Evolutionary conservation across 2,797 vertebrate genomes (phyloP).

Genomic region (Echeneis naucrates): DNA sequence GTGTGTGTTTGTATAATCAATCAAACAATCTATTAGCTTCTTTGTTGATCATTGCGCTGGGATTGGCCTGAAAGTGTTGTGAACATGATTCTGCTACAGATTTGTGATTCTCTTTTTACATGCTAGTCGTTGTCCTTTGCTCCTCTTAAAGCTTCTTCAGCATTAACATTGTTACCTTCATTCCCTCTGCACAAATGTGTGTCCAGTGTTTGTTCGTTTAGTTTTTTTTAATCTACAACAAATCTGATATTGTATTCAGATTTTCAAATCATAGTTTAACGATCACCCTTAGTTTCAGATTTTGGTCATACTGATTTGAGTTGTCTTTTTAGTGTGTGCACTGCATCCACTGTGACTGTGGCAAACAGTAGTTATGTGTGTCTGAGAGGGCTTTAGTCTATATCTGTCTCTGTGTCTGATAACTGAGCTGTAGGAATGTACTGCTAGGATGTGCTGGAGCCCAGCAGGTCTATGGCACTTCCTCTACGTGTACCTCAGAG

Average conservation of each 20-base stretch:
- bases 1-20: conserved; percentile 38
- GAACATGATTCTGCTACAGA: conserved; percentile 18
- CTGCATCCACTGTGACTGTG: conserved; percentile 6
- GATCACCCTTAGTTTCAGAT: conserved; percentile 22
- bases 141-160: conserved; percentile 1
- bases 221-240: background rate
- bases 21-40: conserved; percentile 27
- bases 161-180: conserved; percentile 8
- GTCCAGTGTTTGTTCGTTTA: background rate
- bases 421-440: conserved; percentile 76
- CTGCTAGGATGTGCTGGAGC: conserved; percentile 77
- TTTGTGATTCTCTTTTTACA: conserved; percentile 9
- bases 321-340: conserved; percentile 13
- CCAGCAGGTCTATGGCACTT: conserved; percentile 83
- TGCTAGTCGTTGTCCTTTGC: conserved; percentile 18
- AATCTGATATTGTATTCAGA: conserved; percentile 8
- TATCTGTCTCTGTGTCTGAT: conserved; percentile 50
- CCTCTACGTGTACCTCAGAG: conserved; percentile 85
- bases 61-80: conserved; percentile 31
- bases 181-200: conserved; percentile 1
- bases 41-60: conserved; percentile 41
- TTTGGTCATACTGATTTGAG: conserved; percentile 20
- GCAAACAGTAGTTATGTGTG: conserved; percentile 24
- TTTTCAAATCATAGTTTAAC: conserved; percentile 12
- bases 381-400: conserved; percentile 43